phyloP scores from a whole-genome alignment of 2,797 vertebrate species.

The Spea hammondii region DNA sequence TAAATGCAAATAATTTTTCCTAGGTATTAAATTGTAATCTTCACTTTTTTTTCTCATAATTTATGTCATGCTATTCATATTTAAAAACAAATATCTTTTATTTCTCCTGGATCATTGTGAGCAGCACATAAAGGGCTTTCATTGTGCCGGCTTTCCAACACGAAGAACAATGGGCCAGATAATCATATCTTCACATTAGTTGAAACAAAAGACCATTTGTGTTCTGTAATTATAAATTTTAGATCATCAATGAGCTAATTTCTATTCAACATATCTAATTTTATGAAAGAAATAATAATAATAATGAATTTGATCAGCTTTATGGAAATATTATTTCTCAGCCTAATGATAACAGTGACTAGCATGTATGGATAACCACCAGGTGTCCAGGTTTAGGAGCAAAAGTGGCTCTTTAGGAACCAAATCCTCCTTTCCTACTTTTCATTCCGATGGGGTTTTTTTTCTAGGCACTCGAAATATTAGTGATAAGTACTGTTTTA shows the following conservation, averaged over 20 bases:
- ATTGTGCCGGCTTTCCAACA: constrained; percentile 25
- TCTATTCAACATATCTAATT: constrained; percentile 43
- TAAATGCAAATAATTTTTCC: constrained; percentile 21
- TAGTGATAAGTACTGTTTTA: too few relatives aligned
- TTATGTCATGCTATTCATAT: constrained; percentile 51
- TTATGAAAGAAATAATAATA: neutral
- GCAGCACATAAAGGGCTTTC: constrained; percentile 19
- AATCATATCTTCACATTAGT: constrained; percentile 33
- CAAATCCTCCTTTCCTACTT: too few relatives aligned
- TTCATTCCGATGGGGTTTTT: too few relatives aligned
- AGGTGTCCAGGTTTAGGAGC: too few relatives aligned
- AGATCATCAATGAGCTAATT: constrained; percentile 37
- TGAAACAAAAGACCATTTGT: constrained; percentile 33
- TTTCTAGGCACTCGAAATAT: too few relatives aligned
- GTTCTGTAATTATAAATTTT: constrained; percentile 43
- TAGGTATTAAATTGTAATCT: constrained; percentile 42
- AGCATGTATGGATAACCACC: too few relatives aligned
- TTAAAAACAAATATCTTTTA: constrained; percentile 54
- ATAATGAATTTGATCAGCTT: too few relatives aligned
- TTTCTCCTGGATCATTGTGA: constrained; percentile 44
- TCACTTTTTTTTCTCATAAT: constrained; percentile 52
- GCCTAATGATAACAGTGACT: too few relatives aligned
- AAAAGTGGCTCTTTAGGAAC: too few relatives aligned
- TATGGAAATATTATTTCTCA: too few relatives aligned
- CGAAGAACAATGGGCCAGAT: constrained; percentile 38